Evolutionary conservation across 2,113 vertebrate genomes (phyloP).

Genomic region (Gila orcuttii): DNA sequence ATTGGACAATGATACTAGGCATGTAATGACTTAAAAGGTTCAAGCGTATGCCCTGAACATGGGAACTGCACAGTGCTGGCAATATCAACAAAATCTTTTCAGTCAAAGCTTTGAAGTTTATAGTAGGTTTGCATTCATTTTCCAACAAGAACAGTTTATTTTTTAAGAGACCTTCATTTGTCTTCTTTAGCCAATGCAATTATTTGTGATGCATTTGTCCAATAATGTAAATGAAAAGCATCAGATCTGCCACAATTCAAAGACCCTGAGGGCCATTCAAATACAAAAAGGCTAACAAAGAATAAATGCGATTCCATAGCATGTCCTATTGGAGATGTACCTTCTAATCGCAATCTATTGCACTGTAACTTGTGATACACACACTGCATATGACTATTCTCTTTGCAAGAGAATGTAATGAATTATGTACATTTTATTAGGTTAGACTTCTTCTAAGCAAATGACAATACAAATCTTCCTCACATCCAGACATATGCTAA

Average conservation of each 20-base stretch:
- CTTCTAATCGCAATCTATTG: slow-evolving; percentile 50
- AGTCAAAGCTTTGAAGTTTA: slow-evolving; percentile 27
- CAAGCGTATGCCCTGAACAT: slow-evolving; percentile 49
- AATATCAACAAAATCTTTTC: slow-evolving; percentile 34
- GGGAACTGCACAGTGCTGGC: slow-evolving; percentile 42
- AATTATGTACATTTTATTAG: slow-evolving; percentile 46
- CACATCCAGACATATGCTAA: slow-evolving; percentile 26
- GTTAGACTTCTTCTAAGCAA: slow-evolving; percentile 33
- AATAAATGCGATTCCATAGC: neutral
- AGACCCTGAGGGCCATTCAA: slow-evolving; percentile 2
- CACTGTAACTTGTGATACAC: slow-evolving; percentile 44
- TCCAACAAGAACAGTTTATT: neutral
- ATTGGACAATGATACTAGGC: neutral
- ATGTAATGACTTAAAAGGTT: neutral
- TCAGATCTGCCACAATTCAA: slow-evolving; percentile 14
- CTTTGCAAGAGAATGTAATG: slow-evolving; percentile 33
- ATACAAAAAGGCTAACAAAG: slow-evolving; percentile 28
- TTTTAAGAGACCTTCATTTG: neutral
- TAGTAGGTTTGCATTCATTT: slow-evolving; percentile 18
- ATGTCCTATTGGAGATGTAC: slow-evolving; percentile 27
- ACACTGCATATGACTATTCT: slow-evolving; percentile 42
- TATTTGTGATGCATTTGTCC: slow-evolving; percentile 5
- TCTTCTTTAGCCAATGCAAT: too few relatives aligned
- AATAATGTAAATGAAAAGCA: slow-evolving; percentile 29
- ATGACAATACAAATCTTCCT: slow-evolving; percentile 32